These are phyloP conservation scores for Probaryconus sp. DNA, from an alignment of 1,140 invertebrate genomes.

Conservation along the genomic window DNA sequence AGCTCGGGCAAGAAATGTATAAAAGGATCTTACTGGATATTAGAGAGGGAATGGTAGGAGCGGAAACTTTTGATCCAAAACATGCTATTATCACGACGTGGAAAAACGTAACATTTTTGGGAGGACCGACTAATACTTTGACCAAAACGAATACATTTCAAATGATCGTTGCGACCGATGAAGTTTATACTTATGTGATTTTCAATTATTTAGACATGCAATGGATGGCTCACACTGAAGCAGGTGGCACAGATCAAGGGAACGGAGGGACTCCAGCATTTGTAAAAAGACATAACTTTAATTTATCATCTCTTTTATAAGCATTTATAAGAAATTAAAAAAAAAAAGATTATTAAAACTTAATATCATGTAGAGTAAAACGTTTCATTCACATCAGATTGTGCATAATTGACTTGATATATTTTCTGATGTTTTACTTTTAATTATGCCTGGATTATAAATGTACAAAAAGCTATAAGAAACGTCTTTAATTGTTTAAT, in stretches of 20 bases:
- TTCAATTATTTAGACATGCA: constrained; percentile 94
- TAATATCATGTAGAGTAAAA: too few relatives aligned
- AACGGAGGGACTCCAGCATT: constrained; percentile 92
- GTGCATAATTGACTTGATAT: too few relatives aligned
- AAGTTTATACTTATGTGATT: constrained; percentile 95
- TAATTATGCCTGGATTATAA: too few relatives aligned
- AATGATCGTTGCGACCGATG: constrained; percentile 94
- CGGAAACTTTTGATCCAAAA: constrained; percentile 92
- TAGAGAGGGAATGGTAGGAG: constrained; percentile 92
- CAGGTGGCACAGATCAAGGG: constrained; percentile 90
- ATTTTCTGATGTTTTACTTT: too few relatives aligned
- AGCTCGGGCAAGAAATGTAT: constrained; percentile 90
- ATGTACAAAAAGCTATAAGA: too few relatives aligned
- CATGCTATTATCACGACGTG: constrained; percentile 95
- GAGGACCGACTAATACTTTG: constrained; percentile 89
- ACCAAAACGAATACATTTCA: constrained; percentile 96
- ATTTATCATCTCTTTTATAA: too few relatives aligned
- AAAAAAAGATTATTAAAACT: too few relatives aligned
- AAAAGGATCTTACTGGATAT: constrained; percentile 94
- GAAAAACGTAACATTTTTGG: constrained; percentile 96
- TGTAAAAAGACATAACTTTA: constrained; percentile 79
- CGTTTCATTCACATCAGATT: too few relatives aligned
- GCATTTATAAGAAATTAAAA: too few relatives aligned
- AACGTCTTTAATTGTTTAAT: too few relatives aligned
- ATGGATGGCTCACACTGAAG: constrained; percentile 95